Base-by-base conservation (phyloP, 2,888 invertebrate species). In the Microdon myrmicae region DNA sequence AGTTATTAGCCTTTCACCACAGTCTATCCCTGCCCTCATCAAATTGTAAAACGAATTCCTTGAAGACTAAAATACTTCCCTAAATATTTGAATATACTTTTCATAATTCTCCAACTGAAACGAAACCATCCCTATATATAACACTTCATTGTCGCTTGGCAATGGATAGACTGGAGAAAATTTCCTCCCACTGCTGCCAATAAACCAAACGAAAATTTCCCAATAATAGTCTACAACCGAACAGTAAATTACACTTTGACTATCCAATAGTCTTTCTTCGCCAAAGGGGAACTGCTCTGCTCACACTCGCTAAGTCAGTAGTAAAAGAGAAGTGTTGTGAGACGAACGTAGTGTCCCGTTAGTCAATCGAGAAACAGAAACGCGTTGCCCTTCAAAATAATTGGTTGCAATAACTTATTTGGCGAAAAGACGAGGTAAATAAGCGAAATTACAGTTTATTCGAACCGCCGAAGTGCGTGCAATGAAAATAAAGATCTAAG, bases 391-490 rank as follows among this genome's bases (percentile, higher is more conserved):
- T 38, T 54, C 12, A 7, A 10, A 47, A 47, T 47, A 47, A 41
- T 20, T 51, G 47, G 47, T 44, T 44, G 53, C 45, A 35, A 38
- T 47, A 47, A 55, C 47, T 55, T 22, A 39, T 55, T 55, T 55
- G 35, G 39, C 41, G 39, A 17, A 55, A 45, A n/a, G 23, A 28
- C 34, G 23, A 55, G 47, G 55, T 47, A 47, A 37, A n/a, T n/a
- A 39, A 37, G 8, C 14, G 22, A 37, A 10, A 35, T 16, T 28
- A 16, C 19, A 6, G 28, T 8, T 16, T 19, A n/a, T n/a, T n/a
- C n/a, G n/a, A n/a, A n/a, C n/a, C n/a, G 10, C 2, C 5, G 10
- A 38, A 8, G 9, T 44, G 9, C 8, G 7, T 4, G 7, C 20
- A 8, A 31, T 20, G 39, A 25, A n/a, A 37, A 38, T 28, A n/a